Percentiles rank a stretch among this genome's conserved stretches.
Conservation (phyloP, 2,797 vertebrate genomes). For the Eulemur mongoz region DNA sequence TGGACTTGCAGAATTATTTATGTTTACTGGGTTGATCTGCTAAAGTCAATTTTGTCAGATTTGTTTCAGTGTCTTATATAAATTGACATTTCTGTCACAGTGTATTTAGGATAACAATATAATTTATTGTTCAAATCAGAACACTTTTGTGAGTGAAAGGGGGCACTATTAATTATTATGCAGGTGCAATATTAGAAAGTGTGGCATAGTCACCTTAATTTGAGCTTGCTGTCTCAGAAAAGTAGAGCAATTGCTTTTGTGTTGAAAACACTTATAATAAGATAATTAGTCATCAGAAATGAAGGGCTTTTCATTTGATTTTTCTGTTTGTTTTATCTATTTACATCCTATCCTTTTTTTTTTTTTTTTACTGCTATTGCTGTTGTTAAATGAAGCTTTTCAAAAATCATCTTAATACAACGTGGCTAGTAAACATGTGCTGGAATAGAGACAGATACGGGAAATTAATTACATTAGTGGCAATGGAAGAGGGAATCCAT, state of each 20-base stretch:
- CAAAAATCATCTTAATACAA: constrained; percentile 20
- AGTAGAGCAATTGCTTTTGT: not conserved
- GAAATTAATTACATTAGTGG: constrained; percentile 32
- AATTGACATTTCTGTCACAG: not conserved
- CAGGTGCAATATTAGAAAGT: not conserved
- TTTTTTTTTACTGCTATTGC: not conserved
- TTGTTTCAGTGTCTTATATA: not conserved
- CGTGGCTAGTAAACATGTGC: not conserved
- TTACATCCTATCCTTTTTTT: not conserved
- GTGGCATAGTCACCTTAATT: not conserved
- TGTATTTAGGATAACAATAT: not conserved
- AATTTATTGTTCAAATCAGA: not conserved
- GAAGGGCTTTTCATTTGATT: not conserved
- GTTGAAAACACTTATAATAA: not conserved
- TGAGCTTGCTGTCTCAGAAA: not conserved
- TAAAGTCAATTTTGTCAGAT: not conserved
- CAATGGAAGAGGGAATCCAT: not conserved
- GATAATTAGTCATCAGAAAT: not conserved
- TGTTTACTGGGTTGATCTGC: not conserved
- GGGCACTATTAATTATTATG: not conserved
- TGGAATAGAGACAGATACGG: not conserved
- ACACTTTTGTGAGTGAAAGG: not conserved
- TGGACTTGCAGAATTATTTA: not conserved
- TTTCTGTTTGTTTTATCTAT: not conserved
- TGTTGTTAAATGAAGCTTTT: not conserved